Conservation (phyloP, 2,113 vertebrate genomes). For the Mus spicilegus region DNA sequence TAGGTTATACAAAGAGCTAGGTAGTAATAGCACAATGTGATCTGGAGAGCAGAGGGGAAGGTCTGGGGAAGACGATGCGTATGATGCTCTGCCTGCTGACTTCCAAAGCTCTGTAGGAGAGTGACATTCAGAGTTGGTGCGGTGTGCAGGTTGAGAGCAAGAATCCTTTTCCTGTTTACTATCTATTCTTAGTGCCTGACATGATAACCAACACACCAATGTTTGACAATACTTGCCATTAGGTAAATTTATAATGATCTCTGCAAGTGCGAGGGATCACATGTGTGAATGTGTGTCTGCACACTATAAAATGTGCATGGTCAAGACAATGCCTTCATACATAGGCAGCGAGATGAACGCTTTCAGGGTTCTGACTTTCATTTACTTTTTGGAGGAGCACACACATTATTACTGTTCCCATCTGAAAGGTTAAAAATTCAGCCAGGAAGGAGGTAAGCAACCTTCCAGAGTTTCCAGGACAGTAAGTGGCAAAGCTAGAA, state of each 20-base stretch:
- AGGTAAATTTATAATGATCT: not conserved
- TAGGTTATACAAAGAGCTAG: not conserved
- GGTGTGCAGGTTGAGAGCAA: not conserved
- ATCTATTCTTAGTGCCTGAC: not conserved
- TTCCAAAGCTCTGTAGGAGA: not conserved
- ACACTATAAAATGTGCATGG: not conserved
- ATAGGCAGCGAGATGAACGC: not conserved
- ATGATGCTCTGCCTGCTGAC: too few species aligned
- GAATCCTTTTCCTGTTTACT: not conserved
- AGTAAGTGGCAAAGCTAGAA: not conserved
- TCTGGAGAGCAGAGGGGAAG: not conserved
- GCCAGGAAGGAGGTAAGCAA: not conserved
- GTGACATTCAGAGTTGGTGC: not conserved
- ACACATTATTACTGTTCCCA: not conserved
- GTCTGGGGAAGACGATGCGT: not conserved
- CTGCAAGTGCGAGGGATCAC: not conserved
- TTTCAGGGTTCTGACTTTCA: not conserved
- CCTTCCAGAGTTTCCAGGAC: not conserved
- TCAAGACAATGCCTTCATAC: not conserved
- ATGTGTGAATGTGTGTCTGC: not conserved
- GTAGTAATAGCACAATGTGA: too few species aligned
- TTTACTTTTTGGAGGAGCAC: not conserved
- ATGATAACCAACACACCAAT: not conserved
- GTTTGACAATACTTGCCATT: not conserved
- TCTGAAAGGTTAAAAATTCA: not conserved